A percentile compares a stretch with the other conserved stretches of the same genome.
phyloP scores from a whole-genome alignment of 2,888 invertebrate species.

The Amitus sp. region DNA sequence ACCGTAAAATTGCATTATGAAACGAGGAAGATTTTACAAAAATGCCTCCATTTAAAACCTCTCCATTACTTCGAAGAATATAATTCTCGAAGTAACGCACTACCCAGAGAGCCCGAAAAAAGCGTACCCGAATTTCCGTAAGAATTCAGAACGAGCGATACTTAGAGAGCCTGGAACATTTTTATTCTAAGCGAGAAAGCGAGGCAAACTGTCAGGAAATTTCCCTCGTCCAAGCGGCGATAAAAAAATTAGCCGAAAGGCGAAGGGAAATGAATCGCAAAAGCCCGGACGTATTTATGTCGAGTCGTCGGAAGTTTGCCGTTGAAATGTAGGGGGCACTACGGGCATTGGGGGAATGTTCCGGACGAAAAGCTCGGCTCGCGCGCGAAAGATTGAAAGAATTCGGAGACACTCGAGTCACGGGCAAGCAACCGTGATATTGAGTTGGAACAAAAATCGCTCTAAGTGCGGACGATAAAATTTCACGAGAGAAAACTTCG shows the following conservation, averaged over 20 bases:
- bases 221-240: not conserved
- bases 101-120: no score
- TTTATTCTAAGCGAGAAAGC: not conserved
- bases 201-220: not conserved
- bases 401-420: conserved; percentile 43
- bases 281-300: not conserved
- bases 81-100: no score
- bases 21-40: no score
- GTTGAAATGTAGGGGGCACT: no score
- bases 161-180: no score
- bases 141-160: no score
- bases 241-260: not conserved
- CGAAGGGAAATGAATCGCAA: not conserved
- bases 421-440: conserved; percentile 59
- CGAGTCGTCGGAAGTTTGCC: no score
- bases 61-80: no score
- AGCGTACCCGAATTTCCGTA: no score
- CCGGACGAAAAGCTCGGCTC: conserved; percentile 14
- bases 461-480: conserved; percentile 63
- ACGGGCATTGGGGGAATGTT: no score
- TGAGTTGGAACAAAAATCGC: conserved; percentile 57
- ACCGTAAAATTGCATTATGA: no score
- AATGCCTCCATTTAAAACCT: no score
- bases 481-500: conserved; percentile 63
- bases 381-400: conserved; percentile 37